Percentiles rank a stretch among this genome's conserved stretches.
Evolutionary conservation across 2,113 vertebrate genomes (phyloP).

Genomic region (Malurus cyaneus): DNA sequence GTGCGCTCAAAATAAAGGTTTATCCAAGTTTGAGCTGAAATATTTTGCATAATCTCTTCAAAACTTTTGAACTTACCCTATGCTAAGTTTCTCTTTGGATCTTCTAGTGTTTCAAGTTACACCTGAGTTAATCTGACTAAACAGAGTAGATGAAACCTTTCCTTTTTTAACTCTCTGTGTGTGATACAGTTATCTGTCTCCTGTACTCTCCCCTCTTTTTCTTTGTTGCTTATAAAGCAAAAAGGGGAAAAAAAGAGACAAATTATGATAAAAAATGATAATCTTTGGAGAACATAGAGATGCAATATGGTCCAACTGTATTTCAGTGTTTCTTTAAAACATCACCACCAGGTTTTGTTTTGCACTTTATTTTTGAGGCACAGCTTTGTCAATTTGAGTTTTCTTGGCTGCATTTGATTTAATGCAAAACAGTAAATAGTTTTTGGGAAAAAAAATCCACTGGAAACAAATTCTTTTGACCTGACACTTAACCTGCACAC

Average conservation of each 20-base stretch:
- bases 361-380: slow-evolving; percentile 10
- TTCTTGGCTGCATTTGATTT: slow-evolving; percentile 39
- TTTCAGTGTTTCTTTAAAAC: background rate
- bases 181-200: background rate
- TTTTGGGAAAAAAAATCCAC: background rate
- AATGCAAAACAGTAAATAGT: slow-evolving; percentile 13
- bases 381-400: background rate
- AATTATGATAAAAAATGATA: background rate
- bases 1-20: background rate
- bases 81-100: background rate
- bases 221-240: background rate
- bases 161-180: background rate
- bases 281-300: background rate
- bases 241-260: background rate
- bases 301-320: background rate
- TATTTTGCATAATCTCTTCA: background rate
- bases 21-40: background rate
- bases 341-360: background rate
- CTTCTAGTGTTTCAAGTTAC: background rate
- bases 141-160: background rate
- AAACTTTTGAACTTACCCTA: background rate
- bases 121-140: background rate
- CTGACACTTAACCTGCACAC: background rate
- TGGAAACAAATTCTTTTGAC: background rate
- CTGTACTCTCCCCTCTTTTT: background rate